These are phyloP conservation scores for Sebastes hopkinsi DNA, from an alignment of 2,797 vertebrate genomes.

Conservation along the genomic window DNA sequence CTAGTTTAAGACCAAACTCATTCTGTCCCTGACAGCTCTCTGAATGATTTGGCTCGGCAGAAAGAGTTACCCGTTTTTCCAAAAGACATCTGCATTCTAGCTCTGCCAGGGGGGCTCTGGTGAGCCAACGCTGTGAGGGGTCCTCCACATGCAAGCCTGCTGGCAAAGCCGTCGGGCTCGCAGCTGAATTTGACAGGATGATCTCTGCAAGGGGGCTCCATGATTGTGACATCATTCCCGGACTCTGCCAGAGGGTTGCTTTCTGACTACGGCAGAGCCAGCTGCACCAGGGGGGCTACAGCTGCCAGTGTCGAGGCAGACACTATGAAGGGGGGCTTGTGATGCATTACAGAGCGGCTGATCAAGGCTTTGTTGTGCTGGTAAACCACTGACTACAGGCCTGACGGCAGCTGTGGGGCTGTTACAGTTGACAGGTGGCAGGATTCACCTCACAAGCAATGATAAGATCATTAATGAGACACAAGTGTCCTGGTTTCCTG, in stretches of 20 bases:
- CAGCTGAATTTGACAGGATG: conserved; percentile 58
- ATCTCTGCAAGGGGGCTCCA: conserved; percentile 50
- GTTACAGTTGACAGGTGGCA: conserved; percentile 51
- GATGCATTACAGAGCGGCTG: conserved; percentile 36
- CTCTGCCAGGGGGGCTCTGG: conserved; percentile 37
- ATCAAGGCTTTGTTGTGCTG: conserved; percentile 40
- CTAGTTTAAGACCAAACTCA: conserved; percentile 22
- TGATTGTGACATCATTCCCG: conserved; percentile 50
- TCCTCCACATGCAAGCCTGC: conserved; percentile 31
- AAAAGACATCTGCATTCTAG: conserved; percentile 32
- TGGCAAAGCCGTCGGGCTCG: conserved; percentile 29
- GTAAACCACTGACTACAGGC: conserved; percentile 32
- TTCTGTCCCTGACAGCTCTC: conserved; percentile 24
- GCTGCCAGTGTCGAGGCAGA: conserved; percentile 53
- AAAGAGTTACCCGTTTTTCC: background rate
- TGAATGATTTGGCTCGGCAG: conserved; percentile 5
- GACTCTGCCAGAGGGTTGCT: conserved; percentile 49
- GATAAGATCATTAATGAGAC: conserved; percentile 1
- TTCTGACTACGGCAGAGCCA: conserved; percentile 39
- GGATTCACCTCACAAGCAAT: conserved; percentile 14
- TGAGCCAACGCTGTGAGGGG: conserved; percentile 45
- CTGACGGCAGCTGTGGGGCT: conserved; percentile 13
- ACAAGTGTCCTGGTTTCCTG: background rate
- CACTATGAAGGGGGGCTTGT: conserved; percentile 10
- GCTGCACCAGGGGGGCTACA: conserved; percentile 37